Base-by-base conservation (phyloP, 2,797 vertebrate genomes). In the Brachyalestes nurse region DNA sequence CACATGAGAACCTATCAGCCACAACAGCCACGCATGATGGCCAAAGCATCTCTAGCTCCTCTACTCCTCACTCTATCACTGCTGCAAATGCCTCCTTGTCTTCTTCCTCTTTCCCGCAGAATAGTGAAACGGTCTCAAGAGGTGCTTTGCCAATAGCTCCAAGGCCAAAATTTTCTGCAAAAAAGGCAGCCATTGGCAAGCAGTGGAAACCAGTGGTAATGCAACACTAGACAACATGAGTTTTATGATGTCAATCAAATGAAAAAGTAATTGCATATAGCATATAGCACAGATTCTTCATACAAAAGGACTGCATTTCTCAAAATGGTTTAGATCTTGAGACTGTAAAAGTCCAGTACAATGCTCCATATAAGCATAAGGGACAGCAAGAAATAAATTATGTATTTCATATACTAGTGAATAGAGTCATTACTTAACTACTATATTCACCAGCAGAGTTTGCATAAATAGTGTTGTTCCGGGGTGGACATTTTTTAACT, bases 101-200 rank as follows among this genome's bases (percentile, higher is more conserved):
- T 87, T 75, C 81, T 67, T 85, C 88, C 58, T 90, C 93, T 1
- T 84, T 90, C 7, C 93, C 92, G 71, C 89, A 91, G 5, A 95
- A 92, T 91, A 91, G 90, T 78, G 92, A 93, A 91, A 90, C 88
- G 49, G 91, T 92, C 80, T 91, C 94, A 75, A 85, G 91, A 86
- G 90, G 88, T 51, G 87, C 86, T 72, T 90, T 94, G 86, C 95
- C 96, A 88, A 91, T 96, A 90, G 96, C 97, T 87, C 97, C 98
- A 0, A 94, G 94, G 90, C 98, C 98, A 84, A 99, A 93, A 83
- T 99, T 99, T 91, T 98, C 96, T 75, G 98, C 98, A 77, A 99
- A 96, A 95, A 99, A 97, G 91, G 93, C 95, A 66, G 92, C 91
- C 1, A 91, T 92, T 87, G 83, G 92, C 79, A 97, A 97, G 95